phyloP scores from a whole-genome alignment of 1,140 invertebrate genomes.

The Saccostrea cuccullata region DNA sequence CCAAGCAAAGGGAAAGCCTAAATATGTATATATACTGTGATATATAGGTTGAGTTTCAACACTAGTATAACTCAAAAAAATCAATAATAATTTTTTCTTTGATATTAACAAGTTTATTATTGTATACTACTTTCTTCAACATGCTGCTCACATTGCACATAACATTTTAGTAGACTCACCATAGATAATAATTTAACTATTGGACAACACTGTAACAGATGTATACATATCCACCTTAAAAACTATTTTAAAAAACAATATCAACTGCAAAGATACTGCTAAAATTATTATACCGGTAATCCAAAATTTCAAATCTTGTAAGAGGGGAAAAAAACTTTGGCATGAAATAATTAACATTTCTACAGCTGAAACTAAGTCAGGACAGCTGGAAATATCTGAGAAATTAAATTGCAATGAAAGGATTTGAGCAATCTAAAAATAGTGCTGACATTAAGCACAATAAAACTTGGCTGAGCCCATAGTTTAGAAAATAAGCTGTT shows the following conservation, averaged over 20 bases:
- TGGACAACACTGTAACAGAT: constrained; percentile 19
- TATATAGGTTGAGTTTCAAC: too few species aligned
- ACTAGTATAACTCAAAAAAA: too few species aligned
- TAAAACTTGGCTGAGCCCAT: not conserved
- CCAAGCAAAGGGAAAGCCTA: too few species aligned
- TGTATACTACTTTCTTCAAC: constrained; percentile 15
- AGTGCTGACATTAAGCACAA: not conserved
- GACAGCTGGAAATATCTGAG: not conserved
- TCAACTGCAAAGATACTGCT: not conserved
- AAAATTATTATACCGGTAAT: not conserved
- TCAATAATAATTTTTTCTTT: not conserved
- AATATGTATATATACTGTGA: too few species aligned
- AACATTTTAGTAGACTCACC: constrained; percentile 14
- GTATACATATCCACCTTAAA: not conserved
- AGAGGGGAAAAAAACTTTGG: not conserved
- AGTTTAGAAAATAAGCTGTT: too few species aligned
- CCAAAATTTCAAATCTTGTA: not conserved
- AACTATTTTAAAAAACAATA: not conserved
- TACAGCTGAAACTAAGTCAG: not conserved
- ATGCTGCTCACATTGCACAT: constrained; percentile 22
- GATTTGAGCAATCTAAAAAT: not conserved
- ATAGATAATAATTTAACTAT: constrained; percentile 7
- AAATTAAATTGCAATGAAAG: not conserved
- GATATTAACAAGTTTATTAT: constrained; percentile 8
- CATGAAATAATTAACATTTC: not conserved